Percentiles rank a stretch among this genome's conserved stretches.
These are phyloP conservation scores for Rhynchonycteris naso DNA, from an alignment of 2,797 vertebrate species.

Conservation along the genomic window DNA sequence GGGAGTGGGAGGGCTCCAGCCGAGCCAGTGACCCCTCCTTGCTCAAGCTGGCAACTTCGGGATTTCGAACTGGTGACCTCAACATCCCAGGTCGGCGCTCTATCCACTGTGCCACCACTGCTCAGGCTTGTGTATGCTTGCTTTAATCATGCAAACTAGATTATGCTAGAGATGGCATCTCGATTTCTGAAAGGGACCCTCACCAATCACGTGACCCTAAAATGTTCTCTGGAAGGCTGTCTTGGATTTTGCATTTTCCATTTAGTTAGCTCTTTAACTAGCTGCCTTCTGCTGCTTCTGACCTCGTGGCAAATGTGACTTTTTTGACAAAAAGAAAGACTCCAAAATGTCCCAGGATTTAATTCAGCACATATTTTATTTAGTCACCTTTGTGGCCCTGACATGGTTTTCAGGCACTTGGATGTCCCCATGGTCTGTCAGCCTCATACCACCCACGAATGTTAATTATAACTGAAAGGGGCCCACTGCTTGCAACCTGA, in stretches of 20 bases:
- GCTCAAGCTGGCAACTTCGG: too few relatives aligned
- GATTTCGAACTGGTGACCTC: too few relatives aligned
- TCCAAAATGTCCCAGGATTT: neutral
- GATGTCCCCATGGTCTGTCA: neutral
- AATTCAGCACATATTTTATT: neutral
- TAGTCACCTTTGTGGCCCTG: neutral
- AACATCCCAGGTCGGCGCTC: too few relatives aligned
- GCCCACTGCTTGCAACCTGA: conserved; percentile 61
- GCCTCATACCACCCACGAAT: conserved; percentile 63
- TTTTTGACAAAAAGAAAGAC: neutral
- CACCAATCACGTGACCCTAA: fast-evolving
- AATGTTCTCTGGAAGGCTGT: neutral
- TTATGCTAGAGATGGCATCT: neutral
- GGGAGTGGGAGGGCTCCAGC: too few relatives aligned
- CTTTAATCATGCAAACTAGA: neutral
- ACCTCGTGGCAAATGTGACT: neutral
- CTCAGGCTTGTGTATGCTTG: neutral
- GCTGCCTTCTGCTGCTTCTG: neutral
- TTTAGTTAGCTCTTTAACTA: neutral
- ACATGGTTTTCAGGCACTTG: neutral
- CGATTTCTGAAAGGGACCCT: neutral
- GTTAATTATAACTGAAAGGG: conserved; percentile 66
- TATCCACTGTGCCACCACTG: too few relatives aligned
- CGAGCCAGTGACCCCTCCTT: too few relatives aligned
- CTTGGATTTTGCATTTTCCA: neutral